Percentiles rank a stretch among this genome's conserved stretches.
Evolutionary conservation across 2,888 invertebrate genomes (phyloP).

Genomic region (Pinctada fucata): DNA sequence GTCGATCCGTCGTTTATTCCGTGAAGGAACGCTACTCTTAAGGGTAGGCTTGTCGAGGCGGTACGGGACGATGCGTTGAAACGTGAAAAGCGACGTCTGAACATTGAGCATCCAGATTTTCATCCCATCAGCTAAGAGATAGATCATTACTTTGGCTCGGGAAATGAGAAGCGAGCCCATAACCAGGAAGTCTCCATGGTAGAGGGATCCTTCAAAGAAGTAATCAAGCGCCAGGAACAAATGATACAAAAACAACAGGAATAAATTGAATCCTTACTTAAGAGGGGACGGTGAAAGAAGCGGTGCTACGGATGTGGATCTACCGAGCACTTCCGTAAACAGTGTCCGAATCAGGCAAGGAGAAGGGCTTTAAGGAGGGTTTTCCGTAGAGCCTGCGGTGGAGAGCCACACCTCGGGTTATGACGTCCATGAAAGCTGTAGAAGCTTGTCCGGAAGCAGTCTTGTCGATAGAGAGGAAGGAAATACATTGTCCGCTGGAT

Average conservation of each 20-base stretch:
- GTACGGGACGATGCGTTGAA: constrained; percentile 11
- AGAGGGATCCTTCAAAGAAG: no score
- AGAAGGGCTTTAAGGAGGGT: background rate
- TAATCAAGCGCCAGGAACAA: no score
- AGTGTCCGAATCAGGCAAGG: background rate
- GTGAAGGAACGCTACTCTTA: constrained; percentile 13
- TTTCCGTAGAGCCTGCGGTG: constrained; percentile 23
- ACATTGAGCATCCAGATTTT: constrained; percentile 17
- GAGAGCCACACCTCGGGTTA: constrained; percentile 31
- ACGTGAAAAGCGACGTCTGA: constrained; percentile 22
- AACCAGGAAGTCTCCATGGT: background rate
- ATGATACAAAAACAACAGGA: no score
- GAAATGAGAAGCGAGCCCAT: background rate
- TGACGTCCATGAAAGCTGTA: constrained; percentile 8
- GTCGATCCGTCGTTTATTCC: constrained; percentile 14
- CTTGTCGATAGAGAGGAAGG: background rate
- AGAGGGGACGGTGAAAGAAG: no score
- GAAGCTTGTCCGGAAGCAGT: constrained; percentile 32
- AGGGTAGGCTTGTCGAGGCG: constrained; percentile 19
- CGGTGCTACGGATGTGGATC: constrained; percentile 4
- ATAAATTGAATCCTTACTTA: no score
- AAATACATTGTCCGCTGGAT: constrained; percentile 13
- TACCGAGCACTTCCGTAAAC: background rate
- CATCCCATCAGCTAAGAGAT: constrained; percentile 23
- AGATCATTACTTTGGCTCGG: constrained; percentile 14